Percentiles rank a stretch among this genome's conserved stretches.
Evolutionary conservation across 2,888 invertebrate genomes (phyloP).

Genomic region (Stenotaenia linearis): DNA sequence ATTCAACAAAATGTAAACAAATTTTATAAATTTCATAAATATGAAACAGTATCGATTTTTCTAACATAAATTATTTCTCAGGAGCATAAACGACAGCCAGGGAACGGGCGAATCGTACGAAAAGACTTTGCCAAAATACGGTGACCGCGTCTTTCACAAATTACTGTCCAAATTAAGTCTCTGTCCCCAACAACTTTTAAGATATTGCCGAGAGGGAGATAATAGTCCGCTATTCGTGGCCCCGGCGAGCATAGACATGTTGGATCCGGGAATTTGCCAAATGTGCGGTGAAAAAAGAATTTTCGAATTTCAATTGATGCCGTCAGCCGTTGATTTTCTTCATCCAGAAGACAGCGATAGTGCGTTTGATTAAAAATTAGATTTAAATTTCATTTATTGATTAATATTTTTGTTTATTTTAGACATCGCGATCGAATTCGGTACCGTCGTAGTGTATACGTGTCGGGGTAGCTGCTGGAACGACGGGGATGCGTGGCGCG

Average conservation of each 20-base stretch:
- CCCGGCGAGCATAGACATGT: conserved; percentile 42
- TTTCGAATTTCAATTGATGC: conserved; percentile 79
- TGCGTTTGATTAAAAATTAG: conserved; percentile 8
- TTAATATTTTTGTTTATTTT: neutral
- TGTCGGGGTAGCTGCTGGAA: conserved; percentile 82
- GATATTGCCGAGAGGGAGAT: conserved; percentile 62
- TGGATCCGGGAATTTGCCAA: conserved; percentile 50
- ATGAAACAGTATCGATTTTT: too few species aligned
- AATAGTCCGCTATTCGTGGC: conserved; percentile 54
- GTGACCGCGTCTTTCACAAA: conserved; percentile 73
- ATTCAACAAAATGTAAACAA: conserved; percentile 26
- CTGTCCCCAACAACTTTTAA: conserved; percentile 76
- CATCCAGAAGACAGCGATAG: conserved; percentile 47
- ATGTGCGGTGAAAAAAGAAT: conserved; percentile 65
- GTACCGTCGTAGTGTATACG: conserved; percentile 77
- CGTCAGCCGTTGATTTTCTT: conserved; percentile 68
- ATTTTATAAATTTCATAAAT: too few species aligned
- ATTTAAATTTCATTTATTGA: neutral
- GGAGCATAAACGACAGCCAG: too few species aligned
- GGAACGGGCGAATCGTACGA: conserved; percentile 66
- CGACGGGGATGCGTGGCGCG: conserved; percentile 58
- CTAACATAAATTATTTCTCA: too few species aligned
- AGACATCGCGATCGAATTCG: conserved; percentile 63
- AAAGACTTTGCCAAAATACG: conserved; percentile 69
- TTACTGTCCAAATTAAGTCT: conserved; percentile 65